phyloP scores from a whole-genome alignment of 2,888 invertebrate species.

The Andricus quercusramuli region DNA sequence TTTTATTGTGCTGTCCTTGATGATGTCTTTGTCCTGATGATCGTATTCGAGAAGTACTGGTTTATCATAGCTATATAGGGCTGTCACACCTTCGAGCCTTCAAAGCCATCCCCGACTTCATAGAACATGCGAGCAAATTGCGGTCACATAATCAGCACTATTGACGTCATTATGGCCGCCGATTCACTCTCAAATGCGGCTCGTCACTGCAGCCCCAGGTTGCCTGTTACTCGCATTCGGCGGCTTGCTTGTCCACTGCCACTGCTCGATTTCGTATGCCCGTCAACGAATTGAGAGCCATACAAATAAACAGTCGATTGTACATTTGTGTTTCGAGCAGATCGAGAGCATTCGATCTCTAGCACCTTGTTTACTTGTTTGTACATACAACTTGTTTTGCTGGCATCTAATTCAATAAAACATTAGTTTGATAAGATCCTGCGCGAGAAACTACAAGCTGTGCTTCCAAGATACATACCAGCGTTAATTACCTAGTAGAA shows the following conservation, averaged over 20 bases:
- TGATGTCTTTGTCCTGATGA: background rate
- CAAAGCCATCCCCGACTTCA: slow-evolving; percentile 1
- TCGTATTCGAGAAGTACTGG: background rate
- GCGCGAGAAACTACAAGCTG: background rate
- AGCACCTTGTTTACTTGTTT: slow-evolving; percentile 12
- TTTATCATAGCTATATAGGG: background rate
- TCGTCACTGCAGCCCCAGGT: slow-evolving; percentile 42
- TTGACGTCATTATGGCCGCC: slow-evolving; percentile 67
- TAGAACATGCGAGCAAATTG: slow-evolving; percentile 46
- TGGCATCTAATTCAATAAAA: background rate
- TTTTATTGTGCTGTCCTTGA: no score
- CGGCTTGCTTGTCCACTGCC: slow-evolving; percentile 18
- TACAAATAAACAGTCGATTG: slow-evolving; percentile 42
- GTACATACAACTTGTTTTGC: slow-evolving; percentile 1
- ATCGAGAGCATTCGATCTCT: slow-evolving; percentile 26
- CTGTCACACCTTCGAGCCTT: slow-evolving; percentile 13
- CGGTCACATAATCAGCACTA: slow-evolving; percentile 73
- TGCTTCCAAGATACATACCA: slow-evolving; percentile 31
- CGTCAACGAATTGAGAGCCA: slow-evolving; percentile 36
- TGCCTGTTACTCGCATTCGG: background rate
- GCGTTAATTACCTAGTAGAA: slow-evolving; percentile 17
- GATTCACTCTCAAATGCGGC: slow-evolving; percentile 43
- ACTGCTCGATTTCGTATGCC: slow-evolving; percentile 30
- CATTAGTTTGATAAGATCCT: slow-evolving; percentile 6
- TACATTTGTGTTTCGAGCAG: slow-evolving; percentile 34